These are phyloP conservation scores for Pristionchus exspectatus DNA, from an alignment of 2,888 invertebrate species.

Conservation along the genomic window DNA sequence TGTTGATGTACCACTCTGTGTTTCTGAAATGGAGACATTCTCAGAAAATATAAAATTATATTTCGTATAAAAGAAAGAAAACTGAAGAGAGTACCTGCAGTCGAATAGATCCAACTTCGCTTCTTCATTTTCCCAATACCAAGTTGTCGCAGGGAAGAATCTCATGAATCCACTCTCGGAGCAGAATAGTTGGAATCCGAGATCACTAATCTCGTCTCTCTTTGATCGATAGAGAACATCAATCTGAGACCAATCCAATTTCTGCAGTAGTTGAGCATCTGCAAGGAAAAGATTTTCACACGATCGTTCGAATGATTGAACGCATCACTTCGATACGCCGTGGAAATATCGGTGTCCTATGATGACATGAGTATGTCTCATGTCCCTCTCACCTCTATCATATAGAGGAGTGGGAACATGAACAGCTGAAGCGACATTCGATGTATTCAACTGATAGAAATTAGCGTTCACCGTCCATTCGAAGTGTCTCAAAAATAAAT, in stretches of 20 bases:
- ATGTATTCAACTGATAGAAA: conserved; percentile 75
- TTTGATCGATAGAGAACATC: conserved; percentile 83
- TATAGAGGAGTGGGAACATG: conserved; percentile 82
- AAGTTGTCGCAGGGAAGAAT: conserved; percentile 86
- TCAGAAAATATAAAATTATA: background rate
- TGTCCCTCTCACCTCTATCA: conserved; percentile 79
- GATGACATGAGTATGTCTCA: no score
- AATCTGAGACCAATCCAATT: conserved; percentile 92
- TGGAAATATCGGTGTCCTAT: background rate
- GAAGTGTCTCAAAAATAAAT: conserved; percentile 58
- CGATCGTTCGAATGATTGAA: background rate
- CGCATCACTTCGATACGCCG: background rate
- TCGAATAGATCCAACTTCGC: conserved; percentile 87
- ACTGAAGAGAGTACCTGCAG: conserved; percentile 80
- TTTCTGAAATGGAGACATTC: conserved; percentile 69
- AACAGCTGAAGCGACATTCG: conserved; percentile 79
- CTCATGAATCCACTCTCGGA: conserved; percentile 93
- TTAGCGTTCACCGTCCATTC: conserved; percentile 74
- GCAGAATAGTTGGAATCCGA: conserved; percentile 95
- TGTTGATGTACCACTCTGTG: conserved; percentile 89
- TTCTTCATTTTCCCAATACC: conserved; percentile 77
- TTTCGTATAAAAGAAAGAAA: background rate
- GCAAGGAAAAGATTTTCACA: conserved; percentile 61
- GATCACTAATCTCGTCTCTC: conserved; percentile 75
- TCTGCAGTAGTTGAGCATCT: conserved; percentile 90